Percentiles rank a stretch among this genome's conserved stretches.
These are phyloP conservation scores for Suncus etruscus DNA, from an alignment of 2,113 vertebrate genomes.

Conservation along the genomic window DNA sequence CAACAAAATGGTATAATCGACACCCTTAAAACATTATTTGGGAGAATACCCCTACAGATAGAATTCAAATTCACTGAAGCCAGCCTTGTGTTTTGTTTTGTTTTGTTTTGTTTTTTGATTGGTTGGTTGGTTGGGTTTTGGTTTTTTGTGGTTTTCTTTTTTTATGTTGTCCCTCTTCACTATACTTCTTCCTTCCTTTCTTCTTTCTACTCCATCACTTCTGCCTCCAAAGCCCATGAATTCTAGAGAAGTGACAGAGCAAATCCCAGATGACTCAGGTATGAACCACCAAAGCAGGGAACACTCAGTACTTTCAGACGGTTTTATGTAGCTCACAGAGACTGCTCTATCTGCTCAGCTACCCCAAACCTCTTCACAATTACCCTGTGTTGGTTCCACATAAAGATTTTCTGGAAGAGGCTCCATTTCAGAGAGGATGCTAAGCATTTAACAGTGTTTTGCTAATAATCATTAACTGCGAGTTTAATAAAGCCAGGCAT, in stretches of 20 bases:
- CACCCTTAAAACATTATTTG: slow-evolving; percentile 54
- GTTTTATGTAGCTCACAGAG: slow-evolving; percentile 12
- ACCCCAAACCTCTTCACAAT: slow-evolving; percentile 73
- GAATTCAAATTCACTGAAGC: slow-evolving; percentile 24
- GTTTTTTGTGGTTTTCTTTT: too few species aligned
- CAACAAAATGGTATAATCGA: slow-evolving; percentile 31
- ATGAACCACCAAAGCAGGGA: neutral
- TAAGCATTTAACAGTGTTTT: slow-evolving; percentile 65
- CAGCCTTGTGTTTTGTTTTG: neutral
- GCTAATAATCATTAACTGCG: slow-evolving; percentile 69
- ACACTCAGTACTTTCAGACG: neutral
- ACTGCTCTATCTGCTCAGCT: slow-evolving; percentile 77
- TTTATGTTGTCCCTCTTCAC: neutral
- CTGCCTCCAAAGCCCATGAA: slow-evolving; percentile 8
- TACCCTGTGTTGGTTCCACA: slow-evolving; percentile 74
- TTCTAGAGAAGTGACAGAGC: neutral
- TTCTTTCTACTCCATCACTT: neutral
- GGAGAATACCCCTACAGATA: slow-evolving; percentile 47
- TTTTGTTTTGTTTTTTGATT: neutral
- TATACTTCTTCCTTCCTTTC: neutral
- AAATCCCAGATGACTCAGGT: slow-evolving; percentile 8
- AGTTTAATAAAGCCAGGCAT: slow-evolving; percentile 70
- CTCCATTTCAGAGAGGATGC: slow-evolving; percentile 44
- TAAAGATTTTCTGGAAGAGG: slow-evolving; percentile 66
- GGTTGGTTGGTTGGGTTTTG: too few species aligned